phyloP scores from a whole-genome alignment of 2,888 invertebrate species.

The Ctena decussata region DNA sequence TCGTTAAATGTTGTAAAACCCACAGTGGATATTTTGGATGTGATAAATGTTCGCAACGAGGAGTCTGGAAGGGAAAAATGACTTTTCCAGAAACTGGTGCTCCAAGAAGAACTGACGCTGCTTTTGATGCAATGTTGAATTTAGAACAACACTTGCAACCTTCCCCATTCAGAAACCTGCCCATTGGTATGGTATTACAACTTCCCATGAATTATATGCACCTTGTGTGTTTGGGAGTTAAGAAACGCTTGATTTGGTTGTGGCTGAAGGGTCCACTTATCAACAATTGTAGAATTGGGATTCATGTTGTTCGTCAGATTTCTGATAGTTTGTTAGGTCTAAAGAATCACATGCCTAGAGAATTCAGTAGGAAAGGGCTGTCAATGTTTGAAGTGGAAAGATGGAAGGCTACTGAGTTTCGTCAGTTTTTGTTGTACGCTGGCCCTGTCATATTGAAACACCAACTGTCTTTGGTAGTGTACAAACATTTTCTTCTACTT shows the following conservation, averaged over 20 bases:
- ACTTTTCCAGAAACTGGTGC: constrained; percentile 60
- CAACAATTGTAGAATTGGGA: neutral
- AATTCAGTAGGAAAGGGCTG: constrained; percentile 77
- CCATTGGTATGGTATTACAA: constrained; percentile 72
- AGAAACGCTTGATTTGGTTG: constrained; percentile 68
- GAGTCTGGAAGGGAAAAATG: constrained; percentile 42
- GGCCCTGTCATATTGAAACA: constrained; percentile 72
- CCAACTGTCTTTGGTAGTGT: constrained; percentile 52
- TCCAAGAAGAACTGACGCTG: constrained; percentile 50
- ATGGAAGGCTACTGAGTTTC: constrained; percentile 81
- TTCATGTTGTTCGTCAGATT: neutral
- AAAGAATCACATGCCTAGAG: constrained; percentile 41
- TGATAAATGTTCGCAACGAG: constrained; percentile 37
- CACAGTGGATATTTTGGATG: constrained; percentile 39
- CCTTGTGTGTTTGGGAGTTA: constrained; percentile 74
- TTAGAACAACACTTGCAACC: constrained; percentile 63
- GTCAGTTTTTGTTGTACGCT: constrained; percentile 75
- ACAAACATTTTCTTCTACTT: constrained; percentile 51
- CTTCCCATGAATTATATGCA: constrained; percentile 83
- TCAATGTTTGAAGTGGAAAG: constrained; percentile 66
- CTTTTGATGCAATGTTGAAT: constrained; percentile 56
- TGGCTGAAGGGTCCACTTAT: constrained; percentile 71
- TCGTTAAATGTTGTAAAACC: constrained; percentile 36
- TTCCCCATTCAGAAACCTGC: constrained; percentile 42
- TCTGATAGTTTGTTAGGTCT: constrained; percentile 8